These are phyloP conservation scores for Macquaria australasica DNA, from an alignment of 2,113 vertebrate species.

Conservation along the genomic window DNA sequence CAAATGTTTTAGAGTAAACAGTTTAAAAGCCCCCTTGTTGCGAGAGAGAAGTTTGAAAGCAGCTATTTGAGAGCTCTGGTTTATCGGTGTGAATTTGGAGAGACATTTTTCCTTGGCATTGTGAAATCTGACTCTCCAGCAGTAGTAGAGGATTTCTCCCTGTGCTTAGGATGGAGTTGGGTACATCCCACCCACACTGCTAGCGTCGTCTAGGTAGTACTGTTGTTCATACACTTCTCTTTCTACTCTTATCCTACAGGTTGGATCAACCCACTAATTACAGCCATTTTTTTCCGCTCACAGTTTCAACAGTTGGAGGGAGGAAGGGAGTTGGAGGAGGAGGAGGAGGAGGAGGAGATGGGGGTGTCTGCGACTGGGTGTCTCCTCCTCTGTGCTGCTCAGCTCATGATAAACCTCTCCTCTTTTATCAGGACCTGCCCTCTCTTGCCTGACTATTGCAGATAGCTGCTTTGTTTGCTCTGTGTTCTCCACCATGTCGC, in stretches of 20 bases:
- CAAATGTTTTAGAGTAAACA: conserved; percentile 70
- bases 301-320: conserved; percentile 56
- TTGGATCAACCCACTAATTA: conserved; percentile 65
- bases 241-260: conserved; percentile 41
- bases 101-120: conserved; percentile 62
- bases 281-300: conserved; percentile 49
- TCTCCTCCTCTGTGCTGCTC: conserved; percentile 78
- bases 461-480: conserved; percentile 73
- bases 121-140: conserved; percentile 58
- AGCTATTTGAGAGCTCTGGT: conserved; percentile 75
- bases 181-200: conserved; percentile 52
- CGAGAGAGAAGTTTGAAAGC: conserved; percentile 83
- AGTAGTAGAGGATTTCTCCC: conserved; percentile 61
- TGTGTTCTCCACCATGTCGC: conserved; percentile 24
- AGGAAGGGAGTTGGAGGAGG: conserved; percentile 12
- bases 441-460: conserved; percentile 72
- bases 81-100: conserved; percentile 50
- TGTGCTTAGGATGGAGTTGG: conserved; percentile 69
- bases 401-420: conserved; percentile 76
- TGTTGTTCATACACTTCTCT: conserved; percentile 41
- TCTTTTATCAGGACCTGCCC: conserved; percentile 75
- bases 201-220: conserved; percentile 50
- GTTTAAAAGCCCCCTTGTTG: conserved; percentile 61
- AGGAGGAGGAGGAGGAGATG: conserved; percentile 47
- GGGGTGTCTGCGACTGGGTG: conserved; percentile 62